phyloP scores from a whole-genome alignment of 2,888 invertebrate genomes.

The Trachelus tabidus region DNA sequence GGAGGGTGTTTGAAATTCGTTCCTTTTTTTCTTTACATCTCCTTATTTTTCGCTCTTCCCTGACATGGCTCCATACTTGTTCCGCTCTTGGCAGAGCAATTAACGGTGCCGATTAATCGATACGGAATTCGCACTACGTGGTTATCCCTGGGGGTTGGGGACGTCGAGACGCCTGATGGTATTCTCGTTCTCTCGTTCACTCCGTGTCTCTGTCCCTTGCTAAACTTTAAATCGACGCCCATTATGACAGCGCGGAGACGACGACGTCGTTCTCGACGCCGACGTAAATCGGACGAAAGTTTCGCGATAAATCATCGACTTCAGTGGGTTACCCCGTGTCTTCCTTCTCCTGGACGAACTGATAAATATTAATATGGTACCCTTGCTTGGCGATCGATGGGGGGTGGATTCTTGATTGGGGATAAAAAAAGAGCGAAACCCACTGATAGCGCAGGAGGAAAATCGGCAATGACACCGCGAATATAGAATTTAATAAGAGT shows the following conservation, averaged over 20 bases:
- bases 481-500: too few relatives aligned
- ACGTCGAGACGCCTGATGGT: too few relatives aligned
- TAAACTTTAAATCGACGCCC: constrained; percentile 50
- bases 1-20: too few relatives aligned
- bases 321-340: constrained; percentile 12
- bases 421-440: too few relatives aligned
- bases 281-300: constrained; percentile 38
- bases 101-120: too few relatives aligned
- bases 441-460: too few relatives aligned
- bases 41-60: not conserved
- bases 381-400: constrained; percentile 43
- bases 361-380: constrained; percentile 55
- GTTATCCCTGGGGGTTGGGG: too few relatives aligned
- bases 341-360: constrained; percentile 32
- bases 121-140: too few relatives aligned
- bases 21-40: not conserved
- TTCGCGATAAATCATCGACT: constrained; percentile 53
- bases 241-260: constrained; percentile 45
- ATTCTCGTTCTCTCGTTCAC: too few relatives aligned
- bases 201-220: constrained; percentile 20
- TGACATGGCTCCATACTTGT: not conserved
- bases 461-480: too few relatives aligned
- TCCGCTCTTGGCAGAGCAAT: too few relatives aligned
- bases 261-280: constrained; percentile 10
- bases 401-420: not conserved